A percentile compares a stretch with the other conserved stretches of the same genome.
These are phyloP conservation scores for Scaptomyza parva DNA, from an alignment of 2,888 invertebrate species.

Conservation along the genomic window DNA sequence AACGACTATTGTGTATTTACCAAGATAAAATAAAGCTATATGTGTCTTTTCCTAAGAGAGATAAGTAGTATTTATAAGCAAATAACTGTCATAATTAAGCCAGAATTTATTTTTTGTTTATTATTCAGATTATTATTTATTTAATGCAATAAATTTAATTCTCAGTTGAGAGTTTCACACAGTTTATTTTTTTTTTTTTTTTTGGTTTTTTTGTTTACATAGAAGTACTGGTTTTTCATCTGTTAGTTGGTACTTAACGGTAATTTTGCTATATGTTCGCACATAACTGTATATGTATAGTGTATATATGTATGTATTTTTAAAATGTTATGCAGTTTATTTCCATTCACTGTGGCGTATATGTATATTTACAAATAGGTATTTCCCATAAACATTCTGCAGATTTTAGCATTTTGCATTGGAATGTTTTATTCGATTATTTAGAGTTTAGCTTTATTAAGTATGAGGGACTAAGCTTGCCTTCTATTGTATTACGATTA, in stretches of 20 bases:
- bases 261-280: conserved; percentile 75
- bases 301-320: conserved; percentile 45
- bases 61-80: too few relatives aligned
- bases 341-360: conserved; percentile 23
- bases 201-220: conserved; percentile 55
- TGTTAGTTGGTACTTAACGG: conserved; percentile 77
- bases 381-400: conserved; percentile 36
- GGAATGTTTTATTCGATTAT: conserved; percentile 38
- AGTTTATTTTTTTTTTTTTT: conserved; percentile 61
- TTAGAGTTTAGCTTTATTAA: conserved; percentile 44
- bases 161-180: conserved; percentile 78
- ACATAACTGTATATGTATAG: conserved; percentile 51
- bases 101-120: not conserved
- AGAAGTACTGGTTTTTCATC: conserved; percentile 49
- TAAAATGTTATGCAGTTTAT: conserved; percentile 50
- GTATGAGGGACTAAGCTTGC: conserved; percentile 47
- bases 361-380: conserved; percentile 54
- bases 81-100: too few relatives aligned
- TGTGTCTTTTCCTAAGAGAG: too few relatives aligned
- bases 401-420: conserved; percentile 27
- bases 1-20: too few relatives aligned
- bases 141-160: conserved; percentile 81
- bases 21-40: too few relatives aligned
- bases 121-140: conserved; percentile 76
- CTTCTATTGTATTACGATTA: conserved; percentile 50